Evolutionary conservation across 2,888 invertebrate genomes (phyloP), one percentile per base, ranked within the genome.

Genomic region (Rhopalosiphum nymphaeae): DNA sequence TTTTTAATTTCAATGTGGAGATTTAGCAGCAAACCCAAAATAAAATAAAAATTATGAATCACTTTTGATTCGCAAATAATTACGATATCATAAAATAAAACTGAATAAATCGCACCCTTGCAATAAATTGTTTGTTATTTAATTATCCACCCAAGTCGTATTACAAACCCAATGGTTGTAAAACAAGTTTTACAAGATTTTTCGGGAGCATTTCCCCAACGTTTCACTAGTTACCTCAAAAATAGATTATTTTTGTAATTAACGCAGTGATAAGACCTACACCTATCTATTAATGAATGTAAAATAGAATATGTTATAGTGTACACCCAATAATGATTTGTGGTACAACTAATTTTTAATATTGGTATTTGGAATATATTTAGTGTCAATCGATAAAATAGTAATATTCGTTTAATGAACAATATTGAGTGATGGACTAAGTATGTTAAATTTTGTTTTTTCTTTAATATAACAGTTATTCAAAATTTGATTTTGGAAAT

Each of bases 1-100:
- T n/a, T 67, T 13, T n/a, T 36, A n/a, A 67, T n/a, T 67, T 13
- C 4, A n/a, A 7, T 16, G 0, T 13, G 5, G 0, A 16, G 0
- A 36, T 67, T n/a, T n/a, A 9, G 2, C 1, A n/a, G 1, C 5
- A 16, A 36, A 53, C 0, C 21, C 21, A 53, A 36, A n/a, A 67
- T 1, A n/a, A n/a, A 67, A 78, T 36, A 36, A 1, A 21, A 36
- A 5, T 21, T 21, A 36, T 16, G 16, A 4, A 78, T 2, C 7
- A 21, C 36, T 3, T 78, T 67, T 21, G 36, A 36, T 36, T 16
- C 13, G 1, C 9, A 36, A 36, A 78, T 36, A 9, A 36, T 21
- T 7, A 78, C 16, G 7, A 78, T 9, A 36, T 78, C 1, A 21
- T 1, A 21, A 67, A 36, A 78, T 7, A 36, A 78, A 67, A n/a